A percentile compares a stretch with the other conserved stretches of the same genome.
These are phyloP conservation scores for Piliocolobus tephrosceles DNA, from an alignment of 2,113 vertebrate species.

Conservation along the genomic window DNA sequence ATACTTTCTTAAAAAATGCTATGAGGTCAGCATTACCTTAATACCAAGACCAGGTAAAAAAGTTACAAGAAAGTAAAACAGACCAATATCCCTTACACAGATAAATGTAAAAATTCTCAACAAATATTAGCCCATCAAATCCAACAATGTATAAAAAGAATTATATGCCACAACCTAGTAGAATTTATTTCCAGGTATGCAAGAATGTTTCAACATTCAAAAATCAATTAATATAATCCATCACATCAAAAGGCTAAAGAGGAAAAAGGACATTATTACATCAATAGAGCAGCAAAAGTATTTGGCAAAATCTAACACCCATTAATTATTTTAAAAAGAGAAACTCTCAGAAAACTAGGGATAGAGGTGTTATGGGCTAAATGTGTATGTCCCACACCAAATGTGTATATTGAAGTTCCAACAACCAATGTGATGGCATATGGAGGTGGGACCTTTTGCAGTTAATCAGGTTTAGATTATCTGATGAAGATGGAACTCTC, in stretches of 20 bases:
- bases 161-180: not conserved
- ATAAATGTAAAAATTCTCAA: not conserved
- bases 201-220: not conserved
- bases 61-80: not conserved
- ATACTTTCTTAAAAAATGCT: not conserved
- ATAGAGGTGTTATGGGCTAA: not conserved
- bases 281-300: not conserved
- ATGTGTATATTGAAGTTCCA: not conserved
- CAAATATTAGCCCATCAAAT: not conserved
- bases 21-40: not conserved
- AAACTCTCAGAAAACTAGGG: not conserved
- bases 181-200: not conserved
- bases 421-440: not conserved
- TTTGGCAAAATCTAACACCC: not conserved
- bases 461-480: not conserved
- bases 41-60: not conserved
- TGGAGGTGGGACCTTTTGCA: not conserved
- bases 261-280: not conserved
- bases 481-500: not conserved
- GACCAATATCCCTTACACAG: not conserved
- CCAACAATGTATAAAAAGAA: not conserved
- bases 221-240: not conserved
- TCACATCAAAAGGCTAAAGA: not conserved
- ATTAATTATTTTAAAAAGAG: not conserved
- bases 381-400: not conserved